Evolutionary conservation across 2,888 invertebrate species (phyloP).

Genomic region (Listrodromus nycthemerus): DNA sequence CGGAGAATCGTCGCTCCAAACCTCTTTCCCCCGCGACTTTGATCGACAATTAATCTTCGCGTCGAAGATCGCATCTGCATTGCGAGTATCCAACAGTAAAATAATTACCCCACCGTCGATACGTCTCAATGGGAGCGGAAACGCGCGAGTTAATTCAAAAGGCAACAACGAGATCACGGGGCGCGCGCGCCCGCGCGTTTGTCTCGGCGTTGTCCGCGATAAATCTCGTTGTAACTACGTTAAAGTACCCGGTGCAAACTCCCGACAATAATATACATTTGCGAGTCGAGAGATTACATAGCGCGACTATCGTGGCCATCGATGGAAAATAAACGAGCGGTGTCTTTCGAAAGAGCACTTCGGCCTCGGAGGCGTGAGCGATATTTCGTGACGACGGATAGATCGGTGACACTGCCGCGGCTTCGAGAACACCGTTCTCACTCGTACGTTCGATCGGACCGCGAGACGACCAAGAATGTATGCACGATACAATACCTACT

Average conservation of each 20-base stretch:
- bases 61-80: slow-evolving; percentile 18
- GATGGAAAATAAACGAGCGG: slow-evolving; percentile 61
- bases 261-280: slow-evolving; percentile 40
- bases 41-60: slow-evolving; percentile 5
- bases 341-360: slow-evolving; percentile 65
- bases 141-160: slow-evolving; percentile 49
- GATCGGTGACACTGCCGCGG: slow-evolving; percentile 64
- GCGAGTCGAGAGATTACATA: slow-evolving; percentile 12
- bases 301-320: slow-evolving; percentile 14
- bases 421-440: neutral
- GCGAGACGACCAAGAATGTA: neutral
- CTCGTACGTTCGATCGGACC: slow-evolving; percentile 10
- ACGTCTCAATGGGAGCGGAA: slow-evolving; percentile 60
- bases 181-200: neutral
- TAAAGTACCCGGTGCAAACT: slow-evolving; percentile 21
- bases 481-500: slow-evolving; percentile 28
- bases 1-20: neutral
- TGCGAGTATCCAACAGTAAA: slow-evolving; percentile 17
- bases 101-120: slow-evolving; percentile 44
- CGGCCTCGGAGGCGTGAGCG: slow-evolving; percentile 66
- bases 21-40: neutral
- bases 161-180: slow-evolving; percentile 15
- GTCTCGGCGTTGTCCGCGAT: slow-evolving; percentile 33
- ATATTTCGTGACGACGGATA: slow-evolving; percentile 68
- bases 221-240: slow-evolving; percentile 59